Evolutionary conservation across 2,113 vertebrate species (phyloP), one percentile per base, ranked within the genome.

Genomic region (Xyrauchen texanus): DNA sequence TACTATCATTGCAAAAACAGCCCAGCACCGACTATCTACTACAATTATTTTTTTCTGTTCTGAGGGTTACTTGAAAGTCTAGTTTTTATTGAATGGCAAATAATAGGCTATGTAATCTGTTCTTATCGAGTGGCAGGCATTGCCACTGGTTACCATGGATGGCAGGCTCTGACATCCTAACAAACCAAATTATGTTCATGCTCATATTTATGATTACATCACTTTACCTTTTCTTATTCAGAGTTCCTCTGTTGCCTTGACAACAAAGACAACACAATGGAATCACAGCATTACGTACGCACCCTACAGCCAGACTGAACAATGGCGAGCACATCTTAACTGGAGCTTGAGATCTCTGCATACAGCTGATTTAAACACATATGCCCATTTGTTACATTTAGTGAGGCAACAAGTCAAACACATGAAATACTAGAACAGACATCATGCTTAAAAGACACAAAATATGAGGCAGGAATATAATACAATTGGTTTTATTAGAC

Each of bases 401-500:
- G 45, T 6, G 13, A 67, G n/a, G n/a, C 4, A 21, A 55, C 51
- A 58, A n/a, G 55, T 58, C n/a, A 2, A n/a, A 34, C 21, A 34
- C 21, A 49, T n/a, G 4, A n/a, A 1, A 13, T 8, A 57, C 4
- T 8, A 55, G 12, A 9, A 12, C 6, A 6, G 15, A 7, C 9
- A 67, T 47, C 9, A 15, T 46, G 16, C 6, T 58, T 7, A 58
- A 68, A 68, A 67, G 8, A 53, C 46, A 76, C 16, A 2, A 44
- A 69, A 45, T 34, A 7, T 15, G 63, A 79, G 62, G 10, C 42
- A 42, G 21, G 21, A 15, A 52, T 77, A 76, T 72, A 86, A 84
- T 90, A 87, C 83, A 88, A 80, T 88, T 53, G 9, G 60, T 86
- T 90, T 84, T 91, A 90, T 91, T 86, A 74, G 55, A 82, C 68